Base-by-base conservation (phyloP, 2,797 vertebrate genomes). In the Triplophysa yarkandensis region DNA sequence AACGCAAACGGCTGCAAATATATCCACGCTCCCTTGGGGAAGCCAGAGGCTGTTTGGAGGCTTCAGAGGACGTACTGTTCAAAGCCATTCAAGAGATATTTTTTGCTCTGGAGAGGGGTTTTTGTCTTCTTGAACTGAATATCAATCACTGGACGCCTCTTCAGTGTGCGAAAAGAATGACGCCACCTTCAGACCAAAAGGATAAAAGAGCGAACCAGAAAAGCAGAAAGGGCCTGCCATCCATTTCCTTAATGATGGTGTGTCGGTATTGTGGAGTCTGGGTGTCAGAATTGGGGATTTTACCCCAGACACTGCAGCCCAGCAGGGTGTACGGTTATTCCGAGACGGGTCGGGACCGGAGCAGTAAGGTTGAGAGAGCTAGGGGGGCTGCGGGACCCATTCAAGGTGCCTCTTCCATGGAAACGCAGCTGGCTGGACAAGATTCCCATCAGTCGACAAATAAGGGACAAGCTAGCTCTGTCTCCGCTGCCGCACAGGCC, bases 391-490 rank as follows among this genome's bases (percentile, higher is more conserved):
- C 17, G 21, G 54, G 85, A 87, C 84, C 88, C 88, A 93, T 93
- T 93, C 89, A 93, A 94, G 93, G 94, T 95, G 92, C 92, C 92
- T 93, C 92, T 93, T 92, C 95, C 94, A 95, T 96, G 93, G 95
- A 95, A 93, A 95, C 91, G 90, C 93, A 94, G 94, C 93, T 94
- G 93, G 92, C 93, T 93, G 90, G 94, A 94, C 93, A 93, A 94
- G 93, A 95, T 95, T 95, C 92, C 91, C 92, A 91, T 94, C 91
- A 92, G 92, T 88, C 87, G 88, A 91, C 92, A 92, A 87, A 94
- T 92, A 93, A 89, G 85, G 90, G 84, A 79, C 81, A 86, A 86
- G 85, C 77, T 34, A 74, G 92, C 90, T 93, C 89, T 91, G 89
- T 90, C 90, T 92, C 87, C 83, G 90, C 89, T 80, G 86, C 89